Evolutionary conservation across 1,140 invertebrate species (phyloP).

Genomic region (Neodiprion virginianus): DNA sequence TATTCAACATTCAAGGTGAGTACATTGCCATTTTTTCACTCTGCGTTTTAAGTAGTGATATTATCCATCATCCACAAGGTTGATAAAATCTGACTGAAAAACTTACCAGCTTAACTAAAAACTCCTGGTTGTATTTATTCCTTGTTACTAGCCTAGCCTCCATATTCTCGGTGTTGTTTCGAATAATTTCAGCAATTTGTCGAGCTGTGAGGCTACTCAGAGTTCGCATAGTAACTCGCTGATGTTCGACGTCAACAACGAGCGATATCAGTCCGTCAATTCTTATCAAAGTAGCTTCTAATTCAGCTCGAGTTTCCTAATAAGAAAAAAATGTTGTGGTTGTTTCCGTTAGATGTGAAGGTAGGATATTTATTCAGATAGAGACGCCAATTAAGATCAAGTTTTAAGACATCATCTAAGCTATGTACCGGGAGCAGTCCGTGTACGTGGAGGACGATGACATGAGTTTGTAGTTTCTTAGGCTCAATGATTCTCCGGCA

Average conservation of each 20-base stretch:
- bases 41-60: no score
- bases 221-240: conserved; percentile 59
- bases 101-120: conserved; percentile 55
- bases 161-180: conserved; percentile 54
- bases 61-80: no score
- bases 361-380: neutral
- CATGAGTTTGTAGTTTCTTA: conserved; percentile 58
- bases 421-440: conserved; percentile 53
- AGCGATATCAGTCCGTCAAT: conserved; percentile 59
- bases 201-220: conserved; percentile 54
- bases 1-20: conserved; percentile 9
- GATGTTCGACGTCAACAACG: conserved; percentile 61
- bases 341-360: neutral
- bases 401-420: neutral
- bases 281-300: conserved; percentile 57
- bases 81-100: neutral
- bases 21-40: neutral
- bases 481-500: conserved; percentile 58
- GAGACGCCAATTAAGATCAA: neutral
- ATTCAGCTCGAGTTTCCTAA: conserved; percentile 57
- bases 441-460: conserved; percentile 55
- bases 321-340: conserved; percentile 28
- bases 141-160: conserved; percentile 58
- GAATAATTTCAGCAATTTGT: conserved; percentile 58
- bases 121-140: conserved; percentile 62